Evolutionary conservation across 2,113 vertebrate genomes (phyloP).

Genomic region (Oreotrochilus melanogaster): DNA sequence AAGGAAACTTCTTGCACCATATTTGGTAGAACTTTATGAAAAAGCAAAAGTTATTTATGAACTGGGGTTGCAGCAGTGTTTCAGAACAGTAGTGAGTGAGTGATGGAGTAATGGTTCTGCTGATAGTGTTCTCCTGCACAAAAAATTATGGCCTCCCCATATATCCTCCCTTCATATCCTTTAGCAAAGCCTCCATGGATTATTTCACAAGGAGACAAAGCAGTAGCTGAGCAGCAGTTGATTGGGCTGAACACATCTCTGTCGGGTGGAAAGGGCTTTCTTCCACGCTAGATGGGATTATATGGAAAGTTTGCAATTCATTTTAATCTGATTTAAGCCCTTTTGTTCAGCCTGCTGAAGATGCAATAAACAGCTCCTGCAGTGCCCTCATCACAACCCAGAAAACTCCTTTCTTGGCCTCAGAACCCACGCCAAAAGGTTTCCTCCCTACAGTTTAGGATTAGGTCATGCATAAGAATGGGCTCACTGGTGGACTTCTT

Average conservation of each 20-base stretch:
- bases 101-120: not conserved
- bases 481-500: not conserved
- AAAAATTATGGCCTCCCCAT: not conserved
- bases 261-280: not conserved
- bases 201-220: not conserved
- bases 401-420: not conserved
- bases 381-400: not conserved
- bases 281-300: not conserved
- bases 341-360: not conserved
- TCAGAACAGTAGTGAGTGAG: slow-evolving; percentile 29
- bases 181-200: not conserved
- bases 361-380: not conserved
- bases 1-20: not conserved
- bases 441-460: not conserved
- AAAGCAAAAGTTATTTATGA: not conserved
- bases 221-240: not conserved
- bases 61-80: not conserved
- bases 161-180: not conserved
- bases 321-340: not conserved
- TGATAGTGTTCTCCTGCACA: not conserved
- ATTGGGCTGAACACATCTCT: not conserved
- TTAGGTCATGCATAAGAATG: not conserved
- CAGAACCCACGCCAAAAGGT: not conserved
- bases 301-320: not conserved
- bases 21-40: not conserved